A percentile compares a stretch with the other conserved stretches of the same genome.
Evolutionary conservation across 1,140 invertebrate species (phyloP).

Genomic region (Drosophila triauraria): DNA sequence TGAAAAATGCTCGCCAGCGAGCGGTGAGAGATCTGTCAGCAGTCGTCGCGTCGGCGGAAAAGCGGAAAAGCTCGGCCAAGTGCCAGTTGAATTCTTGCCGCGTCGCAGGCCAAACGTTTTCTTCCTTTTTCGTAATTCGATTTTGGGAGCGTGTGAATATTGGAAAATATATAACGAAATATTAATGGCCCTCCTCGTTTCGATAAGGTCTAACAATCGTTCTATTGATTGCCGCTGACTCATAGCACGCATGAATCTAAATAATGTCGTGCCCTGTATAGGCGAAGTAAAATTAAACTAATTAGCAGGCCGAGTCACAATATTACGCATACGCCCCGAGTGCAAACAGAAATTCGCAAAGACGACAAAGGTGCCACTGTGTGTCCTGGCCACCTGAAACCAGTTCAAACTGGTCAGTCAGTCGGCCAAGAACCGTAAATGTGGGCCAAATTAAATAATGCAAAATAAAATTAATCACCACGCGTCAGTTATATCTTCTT

Average conservation of each 20-base stretch:
- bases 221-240: conserved; percentile 43
- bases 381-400: conserved; percentile 39
- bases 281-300: conserved; percentile 29
- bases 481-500: not conserved
- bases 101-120: conserved; percentile 58
- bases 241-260: conserved; percentile 18
- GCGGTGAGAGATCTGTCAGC: conserved; percentile 58
- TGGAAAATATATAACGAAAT: conserved; percentile 16
- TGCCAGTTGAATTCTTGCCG: conserved; percentile 73
- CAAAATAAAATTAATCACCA: conserved; percentile 12
- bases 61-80: conserved; percentile 68
- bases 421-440: conserved; percentile 19
- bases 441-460: conserved; percentile 17
- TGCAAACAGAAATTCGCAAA: conserved; percentile 36
- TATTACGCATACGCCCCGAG: conserved; percentile 50
- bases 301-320: conserved; percentile 29
- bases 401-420: conserved; percentile 31
- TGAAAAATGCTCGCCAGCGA: conserved; percentile 59
- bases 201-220: conserved; percentile 27
- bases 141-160: conserved; percentile 45
- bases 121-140: conserved; percentile 21
- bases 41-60: conserved; percentile 47
- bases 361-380: conserved; percentile 18
- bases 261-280: conserved; percentile 10
- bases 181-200: conserved; percentile 21